Evolutionary conservation across 92 coral and sea anemone genomes (phyloP).

Genomic region (Plumapathes pennacea): DNA sequence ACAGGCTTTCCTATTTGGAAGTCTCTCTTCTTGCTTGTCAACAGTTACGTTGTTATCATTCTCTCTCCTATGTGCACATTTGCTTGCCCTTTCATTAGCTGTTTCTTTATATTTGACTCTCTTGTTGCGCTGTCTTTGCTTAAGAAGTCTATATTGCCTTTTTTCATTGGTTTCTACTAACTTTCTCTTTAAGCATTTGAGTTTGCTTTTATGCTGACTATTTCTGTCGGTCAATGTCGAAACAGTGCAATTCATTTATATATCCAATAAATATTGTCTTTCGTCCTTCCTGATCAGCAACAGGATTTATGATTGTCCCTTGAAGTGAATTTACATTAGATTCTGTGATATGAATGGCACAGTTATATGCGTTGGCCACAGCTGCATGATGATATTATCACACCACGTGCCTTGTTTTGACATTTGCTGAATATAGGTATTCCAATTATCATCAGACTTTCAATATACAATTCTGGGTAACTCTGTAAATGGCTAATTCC

Average conservation of each 20-base stretch:
- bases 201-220: not conserved
- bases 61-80: not conserved
- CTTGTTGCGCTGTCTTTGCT: not conserved
- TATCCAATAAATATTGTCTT: slow-evolving; percentile 15
- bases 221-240: not conserved
- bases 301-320: slow-evolving; percentile 18
- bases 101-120: not conserved
- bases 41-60: not conserved
- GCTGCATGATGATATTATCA: slow-evolving; percentile 39
- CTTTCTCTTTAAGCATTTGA: not conserved
- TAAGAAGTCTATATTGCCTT: not conserved
- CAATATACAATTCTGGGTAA: slow-evolving; percentile 8
- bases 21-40: not conserved
- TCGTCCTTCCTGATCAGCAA: not conserved
- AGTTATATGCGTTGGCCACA: slow-evolving; percentile 44
- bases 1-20: not conserved
- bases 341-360: slow-evolving; percentile 10
- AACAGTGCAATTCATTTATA: slow-evolving; percentile 6
- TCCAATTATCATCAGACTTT: slow-evolving; percentile 32
- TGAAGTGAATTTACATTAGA: slow-evolving; percentile 17
- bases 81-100: not conserved
- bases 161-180: not conserved
- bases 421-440: slow-evolving; percentile 40
- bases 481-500: slow-evolving; percentile 31
- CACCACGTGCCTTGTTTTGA: slow-evolving; percentile 49